These are phyloP conservation scores for Idaea aversata DNA, from an alignment of 2,888 invertebrate genomes.

Conservation along the genomic window DNA sequence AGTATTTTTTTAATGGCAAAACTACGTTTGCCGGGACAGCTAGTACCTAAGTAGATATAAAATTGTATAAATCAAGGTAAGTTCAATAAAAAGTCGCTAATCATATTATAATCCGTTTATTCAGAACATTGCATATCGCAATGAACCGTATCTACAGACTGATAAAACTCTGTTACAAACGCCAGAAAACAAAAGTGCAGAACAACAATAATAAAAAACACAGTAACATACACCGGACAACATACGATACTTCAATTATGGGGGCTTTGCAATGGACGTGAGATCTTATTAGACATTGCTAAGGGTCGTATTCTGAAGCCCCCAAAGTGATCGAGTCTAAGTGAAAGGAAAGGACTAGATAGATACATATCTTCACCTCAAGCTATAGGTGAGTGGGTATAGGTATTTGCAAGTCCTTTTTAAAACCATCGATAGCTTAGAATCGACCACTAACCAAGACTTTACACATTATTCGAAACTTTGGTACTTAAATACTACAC, in stretches of 20 bases:
- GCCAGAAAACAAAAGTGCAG: constrained; percentile 70
- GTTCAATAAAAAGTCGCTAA: constrained; percentile 34
- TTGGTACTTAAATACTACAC: constrained; percentile 1
- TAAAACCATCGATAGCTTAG: neutral
- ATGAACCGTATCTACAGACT: constrained; percentile 61
- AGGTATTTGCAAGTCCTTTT: neutral
- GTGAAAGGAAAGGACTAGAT: neutral
- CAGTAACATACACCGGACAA: constrained; percentile 41
- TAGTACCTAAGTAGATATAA: too few relatives aligned
- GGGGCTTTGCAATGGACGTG: neutral
- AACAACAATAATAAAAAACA: constrained; percentile 71
- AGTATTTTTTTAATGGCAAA: too few relatives aligned
- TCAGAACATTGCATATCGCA: constrained; percentile 72
- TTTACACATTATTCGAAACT: neutral
- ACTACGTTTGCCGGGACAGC: too few relatives aligned
- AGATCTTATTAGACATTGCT: constrained; percentile 6
- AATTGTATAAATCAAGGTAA: constrained; percentile 7
- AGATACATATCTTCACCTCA: neutral
- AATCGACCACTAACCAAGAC: neutral
- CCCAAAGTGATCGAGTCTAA: neutral
- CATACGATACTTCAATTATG: neutral
- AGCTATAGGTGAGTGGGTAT: neutral
- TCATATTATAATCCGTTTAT: constrained; percentile 71
- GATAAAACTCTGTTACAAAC: constrained; percentile 75
- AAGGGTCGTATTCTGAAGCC: neutral